phyloP scores from a whole-genome alignment of 2,797 vertebrate species.

The Macropodus opercularis region DNA sequence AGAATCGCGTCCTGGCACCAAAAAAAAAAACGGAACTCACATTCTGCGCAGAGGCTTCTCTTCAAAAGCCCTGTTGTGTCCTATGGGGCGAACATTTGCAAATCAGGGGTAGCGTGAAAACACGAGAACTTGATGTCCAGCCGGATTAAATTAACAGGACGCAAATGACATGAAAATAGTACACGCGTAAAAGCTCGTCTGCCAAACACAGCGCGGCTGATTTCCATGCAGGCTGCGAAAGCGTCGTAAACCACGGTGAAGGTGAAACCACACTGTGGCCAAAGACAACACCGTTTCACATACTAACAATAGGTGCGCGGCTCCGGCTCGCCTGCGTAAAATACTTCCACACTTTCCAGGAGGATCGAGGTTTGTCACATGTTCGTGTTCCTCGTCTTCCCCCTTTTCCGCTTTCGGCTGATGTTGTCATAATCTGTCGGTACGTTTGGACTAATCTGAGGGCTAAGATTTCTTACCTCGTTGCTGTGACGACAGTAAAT shows the following conservation, averaged over 20 bases:
- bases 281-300: neutral
- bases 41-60: neutral
- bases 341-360: conserved; percentile 18
- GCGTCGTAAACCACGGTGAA: conserved; percentile 13
- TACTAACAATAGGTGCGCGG: neutral
- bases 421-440: neutral
- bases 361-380: neutral
- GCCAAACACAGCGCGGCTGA: conserved; percentile 8
- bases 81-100: neutral
- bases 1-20: neutral
- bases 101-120: neutral
- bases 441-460: neutral
- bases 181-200: neutral
- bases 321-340: neutral
- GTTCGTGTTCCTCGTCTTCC: neutral
- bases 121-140: neutral
- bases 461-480: conserved; percentile 58
- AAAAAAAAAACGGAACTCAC: conserved; percentile 55
- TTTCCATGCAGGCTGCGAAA: conserved; percentile 45
- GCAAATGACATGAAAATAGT: conserved; percentile 58
- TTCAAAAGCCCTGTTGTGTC: neutral
- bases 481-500: conserved; percentile 20
- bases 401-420: neutral
- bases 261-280: conserved; percentile 33
- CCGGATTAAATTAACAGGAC: conserved; percentile 7